phyloP scores from a whole-genome alignment of 2,888 invertebrate species.

The Brassicogethes aeneus region DNA sequence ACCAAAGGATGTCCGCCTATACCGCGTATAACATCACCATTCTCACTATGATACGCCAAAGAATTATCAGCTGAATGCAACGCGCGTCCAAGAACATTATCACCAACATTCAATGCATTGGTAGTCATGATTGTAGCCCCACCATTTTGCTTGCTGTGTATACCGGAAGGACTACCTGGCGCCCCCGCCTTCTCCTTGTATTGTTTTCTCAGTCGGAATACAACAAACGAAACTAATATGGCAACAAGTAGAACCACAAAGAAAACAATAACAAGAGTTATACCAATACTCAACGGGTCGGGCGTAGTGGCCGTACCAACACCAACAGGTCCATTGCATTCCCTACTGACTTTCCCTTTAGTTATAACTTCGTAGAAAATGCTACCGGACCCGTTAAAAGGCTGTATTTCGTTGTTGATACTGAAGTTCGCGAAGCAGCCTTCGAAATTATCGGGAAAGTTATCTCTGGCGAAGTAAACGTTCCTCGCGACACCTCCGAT shows the following conservation, averaged over 20 bases:
- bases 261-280: conserved; percentile 89
- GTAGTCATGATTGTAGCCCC: conserved; percentile 61
- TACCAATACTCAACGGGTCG: conserved; percentile 84
- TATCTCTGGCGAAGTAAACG: conserved; percentile 46
- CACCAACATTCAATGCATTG: conserved; percentile 56
- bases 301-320: conserved; percentile 70
- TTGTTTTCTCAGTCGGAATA: conserved; percentile 79
- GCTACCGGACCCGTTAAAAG: conserved; percentile 80
- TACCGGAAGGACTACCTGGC: conserved; percentile 55
- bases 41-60: conserved; percentile 63
- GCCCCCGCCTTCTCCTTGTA: conserved; percentile 75
- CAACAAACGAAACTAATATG: conserved; percentile 84
- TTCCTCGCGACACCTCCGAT: conserved; percentile 69
- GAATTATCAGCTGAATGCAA: conserved; percentile 61
- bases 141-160: conserved; percentile 72
- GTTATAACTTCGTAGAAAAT: conserved; percentile 62
- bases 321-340: conserved; percentile 69
- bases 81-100: conserved; percentile 58
- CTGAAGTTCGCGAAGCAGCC: conserved; percentile 87
- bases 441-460: conserved; percentile 59
- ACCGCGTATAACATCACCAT: conserved; percentile 65
- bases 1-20: conserved; percentile 70
- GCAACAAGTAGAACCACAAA: conserved; percentile 84
- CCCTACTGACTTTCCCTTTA: conserved; percentile 63
- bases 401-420: conserved; percentile 82